Conservation (phyloP, 2,888 invertebrate genomes). For the Camptogramma bilineatum region DNA sequence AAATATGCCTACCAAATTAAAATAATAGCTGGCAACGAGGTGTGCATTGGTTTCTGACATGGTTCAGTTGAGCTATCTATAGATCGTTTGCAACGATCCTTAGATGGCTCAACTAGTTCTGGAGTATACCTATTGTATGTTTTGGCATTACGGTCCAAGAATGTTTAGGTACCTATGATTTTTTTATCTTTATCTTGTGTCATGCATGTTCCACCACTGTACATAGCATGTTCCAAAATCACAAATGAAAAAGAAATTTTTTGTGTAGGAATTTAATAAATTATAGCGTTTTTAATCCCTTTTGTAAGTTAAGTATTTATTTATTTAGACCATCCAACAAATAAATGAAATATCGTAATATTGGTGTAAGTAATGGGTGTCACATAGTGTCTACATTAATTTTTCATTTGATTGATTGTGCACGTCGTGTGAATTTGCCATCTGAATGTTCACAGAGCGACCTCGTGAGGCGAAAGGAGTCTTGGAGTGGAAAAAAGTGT, state of each 20-base stretch:
- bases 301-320: background rate
- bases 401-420: background rate
- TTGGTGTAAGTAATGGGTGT: background rate
- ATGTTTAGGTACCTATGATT: background rate
- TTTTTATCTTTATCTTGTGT: background rate
- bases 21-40: too few species aligned
- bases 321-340: background rate
- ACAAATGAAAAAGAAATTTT: background rate
- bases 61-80: too few species aligned
- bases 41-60: too few species aligned
- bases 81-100: too few species aligned
- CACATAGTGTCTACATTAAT: background rate
- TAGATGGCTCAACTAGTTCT: too few species aligned
- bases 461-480: conserved; percentile 75
- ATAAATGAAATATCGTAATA: background rate
- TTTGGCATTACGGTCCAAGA: too few species aligned
- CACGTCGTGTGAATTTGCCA: conserved; percentile 23
- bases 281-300: too few species aligned
- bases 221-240: conserved; percentile 18
- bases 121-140: too few species aligned
- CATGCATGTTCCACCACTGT: conserved; percentile 13
- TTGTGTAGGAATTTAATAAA: background rate
- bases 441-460: conserved; percentile 75
- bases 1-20: too few species aligned
- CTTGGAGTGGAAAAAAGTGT: conserved; percentile 77